phyloP scores from a whole-genome alignment of 2,113 vertebrate species.

The Sorex araneus region DNA sequence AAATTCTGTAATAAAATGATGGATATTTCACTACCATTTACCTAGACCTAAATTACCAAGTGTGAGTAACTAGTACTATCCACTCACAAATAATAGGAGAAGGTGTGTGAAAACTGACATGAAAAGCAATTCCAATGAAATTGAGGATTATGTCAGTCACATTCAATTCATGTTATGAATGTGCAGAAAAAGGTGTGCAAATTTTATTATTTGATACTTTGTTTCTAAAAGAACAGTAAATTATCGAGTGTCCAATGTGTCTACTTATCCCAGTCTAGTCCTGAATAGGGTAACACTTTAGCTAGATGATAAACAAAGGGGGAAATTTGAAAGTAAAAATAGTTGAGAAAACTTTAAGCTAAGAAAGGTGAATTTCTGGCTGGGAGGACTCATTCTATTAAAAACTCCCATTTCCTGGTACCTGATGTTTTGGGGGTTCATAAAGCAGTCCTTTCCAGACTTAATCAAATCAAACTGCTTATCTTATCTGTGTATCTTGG shows the following conservation, averaged over 20 bases:
- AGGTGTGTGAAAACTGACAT: not conserved
- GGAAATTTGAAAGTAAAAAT: not conserved
- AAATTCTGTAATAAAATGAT: not conserved
- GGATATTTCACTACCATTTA: not conserved
- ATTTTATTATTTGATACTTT: slow-evolving; percentile 26
- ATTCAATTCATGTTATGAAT: not conserved
- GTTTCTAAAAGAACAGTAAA: slow-evolving; percentile 11
- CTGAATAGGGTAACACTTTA: not conserved
- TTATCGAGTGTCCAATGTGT: not conserved
- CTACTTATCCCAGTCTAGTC: not conserved
- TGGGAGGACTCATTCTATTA: not conserved
- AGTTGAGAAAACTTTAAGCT: not conserved
- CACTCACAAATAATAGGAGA: not conserved
- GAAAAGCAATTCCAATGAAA: not conserved
- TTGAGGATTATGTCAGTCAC: not conserved
- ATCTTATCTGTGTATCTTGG: not conserved
- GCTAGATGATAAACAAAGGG: not conserved
- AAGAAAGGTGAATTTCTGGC: not conserved
- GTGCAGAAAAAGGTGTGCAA: not conserved
- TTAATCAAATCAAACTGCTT: not conserved
- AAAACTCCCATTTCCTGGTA: not conserved
- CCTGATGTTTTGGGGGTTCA: not conserved
- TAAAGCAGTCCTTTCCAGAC: not conserved
- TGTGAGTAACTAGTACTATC: not conserved
- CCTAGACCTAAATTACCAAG: not conserved